phyloP scores from a whole-genome alignment of 1,140 invertebrate genomes.

The Pteromalus puparum region DNA sequence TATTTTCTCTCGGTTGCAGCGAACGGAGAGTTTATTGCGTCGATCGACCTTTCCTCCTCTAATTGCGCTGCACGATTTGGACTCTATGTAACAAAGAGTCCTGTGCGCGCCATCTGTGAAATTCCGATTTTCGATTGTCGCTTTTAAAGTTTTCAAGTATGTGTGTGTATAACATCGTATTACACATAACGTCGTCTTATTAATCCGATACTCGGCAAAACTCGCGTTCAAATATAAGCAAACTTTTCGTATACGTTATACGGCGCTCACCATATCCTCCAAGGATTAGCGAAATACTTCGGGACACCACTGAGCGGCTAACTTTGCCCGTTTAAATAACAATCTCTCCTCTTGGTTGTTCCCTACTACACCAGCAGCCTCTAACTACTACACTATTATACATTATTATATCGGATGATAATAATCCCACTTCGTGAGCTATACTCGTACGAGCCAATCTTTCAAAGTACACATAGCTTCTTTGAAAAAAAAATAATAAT shows the following conservation, averaged over 20 bases:
- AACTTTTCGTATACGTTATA: background rate
- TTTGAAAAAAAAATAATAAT: no score
- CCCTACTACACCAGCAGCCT: background rate
- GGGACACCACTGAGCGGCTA: background rate
- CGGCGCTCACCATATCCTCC: background rate
- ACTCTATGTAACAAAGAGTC: background rate
- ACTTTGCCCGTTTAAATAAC: constrained; percentile 1
- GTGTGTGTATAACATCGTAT: no score
- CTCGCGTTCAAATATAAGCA: background rate
- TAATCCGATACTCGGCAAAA: background rate
- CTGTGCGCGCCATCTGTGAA: no score
- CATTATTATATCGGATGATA: background rate
- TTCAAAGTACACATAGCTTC: no score
- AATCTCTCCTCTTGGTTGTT: background rate
- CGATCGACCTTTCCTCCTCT: constrained; percentile 16
- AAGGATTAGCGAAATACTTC: background rate
- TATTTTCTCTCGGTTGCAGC: background rate
- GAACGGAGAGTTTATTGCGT: background rate
- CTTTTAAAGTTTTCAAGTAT: no score
- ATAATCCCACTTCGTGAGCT: background rate
- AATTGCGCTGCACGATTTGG: constrained; percentile 6
- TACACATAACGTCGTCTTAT: background rate
- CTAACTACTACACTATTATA: background rate
- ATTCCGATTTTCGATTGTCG: no score
- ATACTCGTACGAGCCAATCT: background rate